Percentiles rank a stretch among this genome's conserved stretches.
phyloP scores from a whole-genome alignment of 2,113 vertebrate genomes.

The Enhydra lutris region DNA sequence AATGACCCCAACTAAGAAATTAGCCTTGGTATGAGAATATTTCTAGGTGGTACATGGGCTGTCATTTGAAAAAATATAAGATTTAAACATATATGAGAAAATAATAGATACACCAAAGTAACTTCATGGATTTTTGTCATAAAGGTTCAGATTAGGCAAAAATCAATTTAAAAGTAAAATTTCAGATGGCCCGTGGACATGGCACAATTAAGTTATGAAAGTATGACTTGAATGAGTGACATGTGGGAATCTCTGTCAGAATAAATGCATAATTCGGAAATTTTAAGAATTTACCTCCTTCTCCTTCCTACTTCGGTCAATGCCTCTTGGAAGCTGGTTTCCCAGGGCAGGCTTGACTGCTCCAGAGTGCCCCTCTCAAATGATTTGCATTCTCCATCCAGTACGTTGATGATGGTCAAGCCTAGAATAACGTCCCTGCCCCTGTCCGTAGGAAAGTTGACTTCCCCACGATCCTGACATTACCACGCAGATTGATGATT shows the following conservation, averaged over 20 bases:
- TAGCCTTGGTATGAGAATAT: neutral
- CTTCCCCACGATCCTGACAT: slow-evolving; percentile 43
- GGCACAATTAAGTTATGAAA: neutral
- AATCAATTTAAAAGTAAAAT: neutral
- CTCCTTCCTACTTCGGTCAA: neutral
- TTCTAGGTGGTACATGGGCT: neutral
- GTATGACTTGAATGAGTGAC: neutral
- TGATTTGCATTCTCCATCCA: slow-evolving; percentile 15
- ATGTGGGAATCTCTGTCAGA: neutral
- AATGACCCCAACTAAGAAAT: slow-evolving; percentile 19
- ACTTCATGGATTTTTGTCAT: neutral
- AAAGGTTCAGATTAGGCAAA: neutral
- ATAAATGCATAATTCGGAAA: neutral
- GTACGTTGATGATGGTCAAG: neutral
- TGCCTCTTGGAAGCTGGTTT: neutral
- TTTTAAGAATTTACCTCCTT: neutral
- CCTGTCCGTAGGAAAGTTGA: slow-evolving; percentile 22
- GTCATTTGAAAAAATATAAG: neutral
- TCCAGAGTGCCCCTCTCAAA: neutral
- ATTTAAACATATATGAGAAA: slow-evolving; percentile 3
- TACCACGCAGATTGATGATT: slow-evolving; percentile 59
- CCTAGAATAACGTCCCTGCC: slow-evolving; percentile 27
- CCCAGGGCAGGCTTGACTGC: neutral
- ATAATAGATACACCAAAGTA: neutral
- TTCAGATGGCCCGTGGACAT: neutral